Percentiles rank a stretch among this genome's conserved stretches.
Evolutionary conservation across 2,113 vertebrate genomes (phyloP).

Genomic region (Mesitornis unicolor): DNA sequence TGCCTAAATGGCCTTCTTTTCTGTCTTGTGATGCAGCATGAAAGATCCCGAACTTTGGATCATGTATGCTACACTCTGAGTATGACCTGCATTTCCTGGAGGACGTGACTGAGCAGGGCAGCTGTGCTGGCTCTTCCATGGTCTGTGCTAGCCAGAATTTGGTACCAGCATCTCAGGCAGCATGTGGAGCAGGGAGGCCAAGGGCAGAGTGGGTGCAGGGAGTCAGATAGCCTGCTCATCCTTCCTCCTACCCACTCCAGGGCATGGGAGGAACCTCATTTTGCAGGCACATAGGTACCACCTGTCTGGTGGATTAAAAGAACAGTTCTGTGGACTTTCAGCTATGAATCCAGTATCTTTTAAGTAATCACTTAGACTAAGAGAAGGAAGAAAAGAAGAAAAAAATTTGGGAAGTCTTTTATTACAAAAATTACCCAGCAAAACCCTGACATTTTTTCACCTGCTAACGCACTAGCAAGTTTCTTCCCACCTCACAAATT

Average conservation of each 20-base stretch:
- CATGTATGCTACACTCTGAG: too few relatives aligned
- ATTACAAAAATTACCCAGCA: background rate
- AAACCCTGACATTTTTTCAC: background rate
- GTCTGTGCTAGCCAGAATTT: background rate
- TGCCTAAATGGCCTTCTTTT: background rate
- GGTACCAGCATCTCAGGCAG: background rate
- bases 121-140: background rate
- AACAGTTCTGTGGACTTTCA: background rate
- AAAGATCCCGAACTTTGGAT: background rate
- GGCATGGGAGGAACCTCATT: background rate
- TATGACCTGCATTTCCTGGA: background rate
- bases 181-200: background rate
- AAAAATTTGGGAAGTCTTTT: background rate
- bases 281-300: background rate
- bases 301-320: background rate
- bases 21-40: background rate
- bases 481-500: constrained; percentile 16
- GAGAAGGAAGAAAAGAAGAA: background rate
- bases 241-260: background rate
- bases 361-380: background rate
- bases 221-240: background rate
- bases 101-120: background rate
- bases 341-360: background rate
- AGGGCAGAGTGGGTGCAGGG: background rate
- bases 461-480: background rate